Conservation (phyloP, 2,888 invertebrate genomes). For the Cheilosia vernalis region DNA sequence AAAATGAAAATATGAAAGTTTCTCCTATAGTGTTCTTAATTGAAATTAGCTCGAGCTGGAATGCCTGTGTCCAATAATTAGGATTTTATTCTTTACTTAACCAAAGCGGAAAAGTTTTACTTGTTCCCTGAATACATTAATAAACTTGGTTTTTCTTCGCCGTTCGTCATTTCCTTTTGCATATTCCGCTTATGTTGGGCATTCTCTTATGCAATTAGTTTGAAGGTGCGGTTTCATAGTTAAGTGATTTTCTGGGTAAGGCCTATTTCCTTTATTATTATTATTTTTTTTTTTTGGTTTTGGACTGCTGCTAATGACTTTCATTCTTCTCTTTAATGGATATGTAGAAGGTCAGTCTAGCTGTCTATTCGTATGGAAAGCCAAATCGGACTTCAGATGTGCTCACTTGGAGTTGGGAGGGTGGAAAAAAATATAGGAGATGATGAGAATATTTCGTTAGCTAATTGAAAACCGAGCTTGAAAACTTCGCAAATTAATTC, state of each 20-base stretch:
- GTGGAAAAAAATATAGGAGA: too few species aligned
- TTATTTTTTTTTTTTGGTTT: neutral
- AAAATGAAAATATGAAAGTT: constrained; percentile 8
- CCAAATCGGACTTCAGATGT: too few species aligned
- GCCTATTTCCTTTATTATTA: neutral
- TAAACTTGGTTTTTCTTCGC: neutral
- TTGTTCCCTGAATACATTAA: constrained; percentile 16
- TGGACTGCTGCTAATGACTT: constrained; percentile 6
- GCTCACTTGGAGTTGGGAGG: too few species aligned
- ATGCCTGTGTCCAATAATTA: constrained; percentile 45
- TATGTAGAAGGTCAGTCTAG: too few species aligned
- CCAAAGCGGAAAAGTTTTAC: constrained; percentile 48
- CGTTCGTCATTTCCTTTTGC: constrained; percentile 8
- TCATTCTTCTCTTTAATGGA: constrained; percentile 32
- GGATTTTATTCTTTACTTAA: constrained; percentile 42
- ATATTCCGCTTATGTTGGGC: neutral
- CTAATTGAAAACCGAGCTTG: too few species aligned
- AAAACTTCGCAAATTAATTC: too few species aligned
- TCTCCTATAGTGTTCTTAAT: constrained; percentile 34
- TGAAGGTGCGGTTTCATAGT: constrained; percentile 32
- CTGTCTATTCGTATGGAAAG: too few species aligned
- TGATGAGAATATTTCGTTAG: too few species aligned
- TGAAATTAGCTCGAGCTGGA: constrained; percentile 51
- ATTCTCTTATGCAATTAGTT: neutral
- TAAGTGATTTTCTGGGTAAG: constrained; percentile 53